Conservation (phyloP, 2,888 invertebrate genomes). For the Lysandra bellargus region DNA sequence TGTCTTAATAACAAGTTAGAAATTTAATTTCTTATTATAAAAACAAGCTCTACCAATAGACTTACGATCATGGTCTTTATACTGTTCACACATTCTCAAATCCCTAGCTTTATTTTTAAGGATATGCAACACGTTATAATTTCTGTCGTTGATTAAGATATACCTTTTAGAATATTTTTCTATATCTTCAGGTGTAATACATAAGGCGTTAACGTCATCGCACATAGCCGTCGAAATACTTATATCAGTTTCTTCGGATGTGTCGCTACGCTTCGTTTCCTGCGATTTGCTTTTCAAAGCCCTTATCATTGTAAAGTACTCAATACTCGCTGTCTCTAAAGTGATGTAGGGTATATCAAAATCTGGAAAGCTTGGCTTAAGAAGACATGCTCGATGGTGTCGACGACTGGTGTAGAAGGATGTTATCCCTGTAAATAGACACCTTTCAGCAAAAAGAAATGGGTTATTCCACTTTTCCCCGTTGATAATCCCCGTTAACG, state of each 20-base stretch:
- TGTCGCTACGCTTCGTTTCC: neutral
- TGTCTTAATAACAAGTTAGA: neutral
- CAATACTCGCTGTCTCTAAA: conserved; percentile 40
- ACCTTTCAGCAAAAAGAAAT: neutral
- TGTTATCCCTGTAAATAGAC: conserved; percentile 46
- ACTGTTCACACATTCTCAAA: conserved; percentile 53
- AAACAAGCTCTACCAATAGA: conserved; percentile 54
- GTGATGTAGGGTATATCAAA: conserved; percentile 45
- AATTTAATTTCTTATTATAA: neutral
- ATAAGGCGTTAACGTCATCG: conserved; percentile 40
- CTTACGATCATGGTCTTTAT: conserved; percentile 52
- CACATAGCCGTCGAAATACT: conserved; percentile 38
- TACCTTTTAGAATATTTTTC: conserved; percentile 52
- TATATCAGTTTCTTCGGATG: neutral
- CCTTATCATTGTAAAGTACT: conserved; percentile 50
- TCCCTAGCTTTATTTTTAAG: conserved; percentile 56
- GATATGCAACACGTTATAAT: conserved; percentile 53
- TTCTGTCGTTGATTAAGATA: conserved; percentile 46
- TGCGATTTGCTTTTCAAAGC: neutral
- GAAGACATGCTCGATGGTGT: conserved; percentile 50
- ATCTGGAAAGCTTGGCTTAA: conserved; percentile 50
- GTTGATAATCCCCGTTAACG: too few species aligned
- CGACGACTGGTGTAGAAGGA: conserved; percentile 49
- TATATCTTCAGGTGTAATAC: conserved; percentile 51
- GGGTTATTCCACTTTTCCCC: too few species aligned